Conservation (phyloP, 1,140 invertebrate genomes). For the Bombyx mandarina region DNA sequence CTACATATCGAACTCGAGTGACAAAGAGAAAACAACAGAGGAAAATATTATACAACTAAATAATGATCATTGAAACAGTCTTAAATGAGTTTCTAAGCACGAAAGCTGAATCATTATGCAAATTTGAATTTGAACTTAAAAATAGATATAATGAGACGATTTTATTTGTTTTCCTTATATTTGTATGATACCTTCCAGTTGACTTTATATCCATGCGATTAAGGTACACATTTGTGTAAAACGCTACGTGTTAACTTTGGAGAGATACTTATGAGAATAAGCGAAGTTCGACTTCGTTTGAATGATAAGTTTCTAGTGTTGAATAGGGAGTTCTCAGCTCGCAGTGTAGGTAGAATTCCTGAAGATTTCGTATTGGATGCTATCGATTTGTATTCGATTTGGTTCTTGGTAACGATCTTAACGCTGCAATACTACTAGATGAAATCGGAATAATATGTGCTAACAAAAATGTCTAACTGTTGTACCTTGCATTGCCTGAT, state of each 20-base stretch:
- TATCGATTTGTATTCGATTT: too few species aligned
- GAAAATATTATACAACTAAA: too few species aligned
- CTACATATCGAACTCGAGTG: too few species aligned
- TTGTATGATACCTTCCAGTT: conserved; percentile 19
- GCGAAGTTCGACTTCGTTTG: conserved; percentile 44
- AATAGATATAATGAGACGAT: background rate
- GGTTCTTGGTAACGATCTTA: too few species aligned
- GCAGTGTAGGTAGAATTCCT: conserved; percentile 34
- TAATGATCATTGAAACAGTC: too few species aligned
- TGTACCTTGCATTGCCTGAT: too few species aligned
- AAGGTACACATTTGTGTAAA: conserved; percentile 58
- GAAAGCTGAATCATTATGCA: background rate
- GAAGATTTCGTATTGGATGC: conserved; percentile 4
- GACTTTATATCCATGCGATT: conserved; percentile 23
- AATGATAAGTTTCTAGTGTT: conserved; percentile 50
- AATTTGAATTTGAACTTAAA: too few species aligned
- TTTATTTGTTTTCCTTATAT: background rate
- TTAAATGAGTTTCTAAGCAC: too few species aligned
- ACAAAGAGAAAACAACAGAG: too few species aligned
- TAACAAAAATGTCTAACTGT: too few species aligned
- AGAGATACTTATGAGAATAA: conserved; percentile 51
- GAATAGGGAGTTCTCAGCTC: conserved; percentile 31
- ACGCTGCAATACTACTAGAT: too few species aligned
- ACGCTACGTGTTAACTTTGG: conserved; percentile 51
- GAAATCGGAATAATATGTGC: too few species aligned